Conservation (phyloP, 1,140 invertebrate genomes). For the Drosophila aff. region DNA sequence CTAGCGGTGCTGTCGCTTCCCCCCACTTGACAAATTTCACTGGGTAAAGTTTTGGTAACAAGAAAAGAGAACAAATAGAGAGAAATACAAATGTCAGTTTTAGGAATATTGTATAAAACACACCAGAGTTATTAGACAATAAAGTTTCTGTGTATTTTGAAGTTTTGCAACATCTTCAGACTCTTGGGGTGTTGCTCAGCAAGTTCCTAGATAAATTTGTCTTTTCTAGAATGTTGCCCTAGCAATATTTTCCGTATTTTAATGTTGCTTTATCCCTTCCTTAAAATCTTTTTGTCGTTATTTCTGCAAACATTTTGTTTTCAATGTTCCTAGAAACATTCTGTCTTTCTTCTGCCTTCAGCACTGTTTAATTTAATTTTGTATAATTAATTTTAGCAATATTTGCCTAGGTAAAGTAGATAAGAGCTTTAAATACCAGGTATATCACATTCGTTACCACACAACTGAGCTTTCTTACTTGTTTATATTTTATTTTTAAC, state of each 20-base stretch:
- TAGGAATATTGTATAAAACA: background rate
- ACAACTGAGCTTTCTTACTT: background rate
- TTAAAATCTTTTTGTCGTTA: background rate
- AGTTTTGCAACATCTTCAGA: background rate
- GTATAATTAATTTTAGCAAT: background rate
- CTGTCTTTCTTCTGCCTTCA: background rate
- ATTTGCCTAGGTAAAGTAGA: background rate
- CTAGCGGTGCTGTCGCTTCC: conserved; percentile 19
- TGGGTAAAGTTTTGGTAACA: background rate
- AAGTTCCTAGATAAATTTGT: no score
- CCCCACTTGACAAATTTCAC: conserved; percentile 5
- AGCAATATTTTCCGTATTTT: background rate
- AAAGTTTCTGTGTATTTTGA: background rate
- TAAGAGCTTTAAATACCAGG: background rate
- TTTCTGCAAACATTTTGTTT: background rate
- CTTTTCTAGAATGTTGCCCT: background rate
- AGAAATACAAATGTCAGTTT: background rate
- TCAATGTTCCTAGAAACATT: background rate
- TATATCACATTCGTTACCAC: background rate
- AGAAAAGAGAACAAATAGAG: background rate
- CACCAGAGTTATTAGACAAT: background rate
- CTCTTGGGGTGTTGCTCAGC: no score
- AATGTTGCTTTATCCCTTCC: no score
- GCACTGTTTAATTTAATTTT: background rate
- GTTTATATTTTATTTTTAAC: background rate